Evolutionary conservation across 2,113 vertebrate species (phyloP), one percentile per base, ranked within the genome.

Genomic region (Ornithorhynchus anatinus): DNA sequence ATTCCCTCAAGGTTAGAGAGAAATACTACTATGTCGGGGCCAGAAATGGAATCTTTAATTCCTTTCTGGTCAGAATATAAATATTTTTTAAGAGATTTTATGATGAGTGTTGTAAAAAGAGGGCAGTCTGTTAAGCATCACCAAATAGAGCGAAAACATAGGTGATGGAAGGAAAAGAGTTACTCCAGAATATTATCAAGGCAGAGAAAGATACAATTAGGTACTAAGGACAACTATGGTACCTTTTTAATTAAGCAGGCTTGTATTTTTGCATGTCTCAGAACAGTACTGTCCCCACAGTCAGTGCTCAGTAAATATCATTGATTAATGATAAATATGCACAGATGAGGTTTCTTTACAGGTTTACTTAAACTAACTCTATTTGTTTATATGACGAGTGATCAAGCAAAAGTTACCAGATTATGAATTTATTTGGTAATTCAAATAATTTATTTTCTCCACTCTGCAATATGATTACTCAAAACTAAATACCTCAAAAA

Each of bases 361-460:
- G 65, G 42, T 91, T 89, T 84, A 91, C 74, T 92, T 92, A 91
- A 88, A 87, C 86, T 82, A 89, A 82, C 84, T 84, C 74, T 63
- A 71, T 87, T 89, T 88, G 62, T 84, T 56, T 89, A 82, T 75
- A 90, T 77, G 67, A 32, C 65, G 59, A 85, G 58, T 88, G 84
- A 91, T 92, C 89, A 92, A 73, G 86, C 66, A 85, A 84, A 89
- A 77, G 79, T 59, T 90, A 87, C 85, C 69, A 69, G 69, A 74
- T 62, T 80, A 53, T 79, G 31, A 75, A 82, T 84, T 71, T 74
- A 72, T 75, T 31, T 75, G 77, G 59, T 86, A 43, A 84, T 83
- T 83, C 78, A 88, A 75, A 73, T 22, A 86, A 76, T 54, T 44
- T 79, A 23, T 66, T 81, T 81, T 62, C 74, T 42, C 4, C 72